Conservation (phyloP, 2,888 invertebrate species). For the Drosophila buzzatii region DNA sequence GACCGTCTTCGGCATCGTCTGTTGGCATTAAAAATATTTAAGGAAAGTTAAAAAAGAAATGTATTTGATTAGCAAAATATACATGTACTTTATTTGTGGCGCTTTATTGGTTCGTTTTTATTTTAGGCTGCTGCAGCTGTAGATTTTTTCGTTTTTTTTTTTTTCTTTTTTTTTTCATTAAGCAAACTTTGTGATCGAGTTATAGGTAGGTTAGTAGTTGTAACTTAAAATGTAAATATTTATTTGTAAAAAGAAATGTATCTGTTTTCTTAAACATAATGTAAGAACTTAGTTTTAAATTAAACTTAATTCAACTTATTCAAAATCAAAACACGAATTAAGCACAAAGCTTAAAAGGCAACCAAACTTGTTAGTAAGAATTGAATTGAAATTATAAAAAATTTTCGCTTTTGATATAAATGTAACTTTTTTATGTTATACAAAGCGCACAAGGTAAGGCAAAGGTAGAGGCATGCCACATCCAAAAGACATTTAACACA, state of each 20-base stretch:
- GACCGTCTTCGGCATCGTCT: conserved; percentile 84
- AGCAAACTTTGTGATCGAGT: conserved; percentile 74
- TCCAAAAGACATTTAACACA: conserved; percentile 55
- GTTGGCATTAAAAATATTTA: conserved; percentile 53
- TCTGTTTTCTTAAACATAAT: conserved; percentile 47
- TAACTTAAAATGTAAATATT: conserved; percentile 56
- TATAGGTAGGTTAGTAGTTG: conserved; percentile 71
- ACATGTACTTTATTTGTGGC: conserved; percentile 37
- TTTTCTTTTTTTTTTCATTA: conserved; percentile 40
- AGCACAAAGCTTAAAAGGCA: conserved; percentile 72
- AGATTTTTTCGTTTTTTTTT: conserved; percentile 18
- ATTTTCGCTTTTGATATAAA: conserved; percentile 28
- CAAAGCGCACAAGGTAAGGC: conserved; percentile 61
- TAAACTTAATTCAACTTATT: conserved; percentile 62
- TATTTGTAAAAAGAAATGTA: conserved; percentile 18
- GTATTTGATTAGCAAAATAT: conserved; percentile 8
- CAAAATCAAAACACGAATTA: conserved; percentile 67
- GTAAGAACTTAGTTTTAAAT: conserved; percentile 49
- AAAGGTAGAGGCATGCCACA: conserved; percentile 59
- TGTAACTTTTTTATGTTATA: conserved; percentile 31
- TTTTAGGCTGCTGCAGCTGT: conserved; percentile 56
- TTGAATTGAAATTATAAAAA: conserved; percentile 46
- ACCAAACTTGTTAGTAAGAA: conserved; percentile 70
- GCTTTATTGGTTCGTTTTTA: conserved; percentile 50
- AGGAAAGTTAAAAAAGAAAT: conserved; percentile 20